phyloP scores from a whole-genome alignment of 2,113 vertebrate species.

The Hyperopisus bebe region DNA sequence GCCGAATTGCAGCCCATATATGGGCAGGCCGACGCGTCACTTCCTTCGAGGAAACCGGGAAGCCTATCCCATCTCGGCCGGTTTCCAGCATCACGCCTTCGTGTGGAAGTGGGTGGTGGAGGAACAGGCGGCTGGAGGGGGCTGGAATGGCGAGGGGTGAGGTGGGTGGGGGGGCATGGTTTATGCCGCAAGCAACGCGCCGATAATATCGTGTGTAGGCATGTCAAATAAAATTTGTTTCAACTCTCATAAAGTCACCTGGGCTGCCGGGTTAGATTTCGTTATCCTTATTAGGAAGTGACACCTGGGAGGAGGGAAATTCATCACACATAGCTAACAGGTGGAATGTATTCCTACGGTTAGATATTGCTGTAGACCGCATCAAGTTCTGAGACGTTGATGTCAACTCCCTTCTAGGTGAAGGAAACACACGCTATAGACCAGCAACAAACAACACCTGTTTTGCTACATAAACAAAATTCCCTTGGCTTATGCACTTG shows the following conservation, averaged over 20 bases:
- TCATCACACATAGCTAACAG: conserved; percentile 8
- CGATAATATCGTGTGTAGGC: conserved; percentile 3
- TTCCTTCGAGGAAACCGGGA: conserved; percentile 56
- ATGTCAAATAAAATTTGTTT: conserved; percentile 16
- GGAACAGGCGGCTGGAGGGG: conserved; percentile 14
- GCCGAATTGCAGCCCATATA: conserved; percentile 51
- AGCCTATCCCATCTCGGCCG: conserved; percentile 56
- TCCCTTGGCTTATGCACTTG: not conserved
- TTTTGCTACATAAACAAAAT: not conserved
- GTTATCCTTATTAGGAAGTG: not conserved
- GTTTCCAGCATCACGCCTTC: conserved; percentile 43
- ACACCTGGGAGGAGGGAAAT: not conserved
- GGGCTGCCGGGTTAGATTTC: not conserved
- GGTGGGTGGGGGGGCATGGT: not conserved
- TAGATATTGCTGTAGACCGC: not conserved
- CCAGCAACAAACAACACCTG: not conserved
- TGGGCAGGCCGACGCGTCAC: conserved; percentile 49
- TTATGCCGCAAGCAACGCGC: not conserved
- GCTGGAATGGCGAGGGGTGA: conserved; percentile 2
- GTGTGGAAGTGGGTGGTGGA: conserved; percentile 41
- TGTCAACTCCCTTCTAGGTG: not conserved
- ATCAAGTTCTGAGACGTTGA: not conserved
- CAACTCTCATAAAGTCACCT: not conserved
- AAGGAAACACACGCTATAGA: not conserved
- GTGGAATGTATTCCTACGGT: conserved; percentile 2